A percentile compares a stretch with the other conserved stretches of the same genome.
Evolutionary conservation across 2,888 invertebrate genomes (phyloP).

Genomic region (Saturnia japonica): DNA sequence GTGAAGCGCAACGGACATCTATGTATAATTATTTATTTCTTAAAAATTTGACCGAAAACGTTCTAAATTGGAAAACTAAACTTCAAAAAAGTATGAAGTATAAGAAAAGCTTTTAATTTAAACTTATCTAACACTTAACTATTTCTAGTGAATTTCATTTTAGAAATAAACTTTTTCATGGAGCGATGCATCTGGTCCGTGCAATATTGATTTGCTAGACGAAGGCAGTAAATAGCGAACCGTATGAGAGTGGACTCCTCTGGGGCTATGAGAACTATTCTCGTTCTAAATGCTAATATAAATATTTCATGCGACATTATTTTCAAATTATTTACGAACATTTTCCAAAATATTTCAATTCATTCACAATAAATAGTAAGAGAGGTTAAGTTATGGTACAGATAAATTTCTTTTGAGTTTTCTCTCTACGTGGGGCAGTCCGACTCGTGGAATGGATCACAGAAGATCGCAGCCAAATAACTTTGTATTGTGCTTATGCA

Average conservation of each 20-base stretch:
- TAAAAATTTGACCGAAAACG: not conserved
- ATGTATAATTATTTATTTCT: not conserved
- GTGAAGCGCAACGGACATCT: too few species aligned
- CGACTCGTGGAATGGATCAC: too few species aligned
- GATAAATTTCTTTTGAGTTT: too few species aligned
- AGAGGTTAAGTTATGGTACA: too few species aligned
- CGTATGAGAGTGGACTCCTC: conserved; percentile 66
- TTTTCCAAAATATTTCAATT: too few species aligned
- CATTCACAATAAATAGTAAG: too few species aligned
- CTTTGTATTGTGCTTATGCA: too few species aligned
- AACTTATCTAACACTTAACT: conserved; percentile 7
- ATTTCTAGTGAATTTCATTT: conserved; percentile 41
- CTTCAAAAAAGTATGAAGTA: not conserved
- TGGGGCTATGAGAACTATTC: conserved; percentile 53
- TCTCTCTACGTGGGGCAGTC: too few species aligned
- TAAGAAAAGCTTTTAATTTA: conserved; percentile 8
- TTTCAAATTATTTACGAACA: not conserved
- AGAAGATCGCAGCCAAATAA: too few species aligned
- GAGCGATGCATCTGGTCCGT: conserved; percentile 61
- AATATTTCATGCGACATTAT: conserved; percentile 1
- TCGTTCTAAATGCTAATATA: conserved; percentile 33
- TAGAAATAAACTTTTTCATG: conserved; percentile 47
- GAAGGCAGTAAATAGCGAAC: conserved; percentile 69
- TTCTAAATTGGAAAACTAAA: not conserved
- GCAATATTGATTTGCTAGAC: conserved; percentile 70